A percentile compares a stretch with the other conserved stretches of the same genome.
phyloP scores from a whole-genome alignment of 2,113 vertebrate species.

The Phrynosoma blainvillii region DNA sequence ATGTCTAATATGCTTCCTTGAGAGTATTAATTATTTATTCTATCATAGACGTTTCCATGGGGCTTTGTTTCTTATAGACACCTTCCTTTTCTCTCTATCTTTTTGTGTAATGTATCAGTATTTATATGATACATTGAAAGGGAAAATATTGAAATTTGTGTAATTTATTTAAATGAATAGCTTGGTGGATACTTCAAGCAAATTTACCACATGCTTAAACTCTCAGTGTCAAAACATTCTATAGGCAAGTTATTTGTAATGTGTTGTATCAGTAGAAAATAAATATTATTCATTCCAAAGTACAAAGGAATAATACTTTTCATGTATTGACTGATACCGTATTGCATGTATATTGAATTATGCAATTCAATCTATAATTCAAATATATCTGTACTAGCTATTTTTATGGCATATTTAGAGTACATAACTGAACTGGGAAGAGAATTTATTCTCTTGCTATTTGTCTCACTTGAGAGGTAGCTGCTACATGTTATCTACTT shows the following conservation, averaged over 20 bases:
- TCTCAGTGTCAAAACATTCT: constrained; percentile 57
- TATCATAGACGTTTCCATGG: constrained; percentile 58
- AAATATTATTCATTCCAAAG: constrained; percentile 34
- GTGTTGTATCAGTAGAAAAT: constrained; percentile 33
- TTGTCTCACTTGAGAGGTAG: constrained; percentile 48
- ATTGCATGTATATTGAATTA: neutral
- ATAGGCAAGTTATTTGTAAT: constrained; percentile 39
- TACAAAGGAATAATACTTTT: constrained; percentile 8
- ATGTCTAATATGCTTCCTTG: constrained; percentile 58
- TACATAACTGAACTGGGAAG: neutral
- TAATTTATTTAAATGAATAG: constrained; percentile 11
- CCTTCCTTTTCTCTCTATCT: constrained; percentile 60
- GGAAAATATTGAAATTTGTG: constrained; percentile 58
- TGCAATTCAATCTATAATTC: neutral
- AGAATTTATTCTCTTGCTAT: constrained; percentile 41
- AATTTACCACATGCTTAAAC: constrained; percentile 45
- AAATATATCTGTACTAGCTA: neutral
- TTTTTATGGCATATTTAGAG: neutral
- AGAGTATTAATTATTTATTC: constrained; percentile 69
- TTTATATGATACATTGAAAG: constrained; percentile 50
- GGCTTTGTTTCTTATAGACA: constrained; percentile 48
- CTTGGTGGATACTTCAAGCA: neutral
- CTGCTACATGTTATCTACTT: constrained; percentile 34
- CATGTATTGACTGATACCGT: too few species aligned
- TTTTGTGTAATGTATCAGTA: constrained; percentile 58